Evolutionary conservation across 2,888 invertebrate genomes (phyloP).

Genomic region (Mesorhabditis belari): DNA sequence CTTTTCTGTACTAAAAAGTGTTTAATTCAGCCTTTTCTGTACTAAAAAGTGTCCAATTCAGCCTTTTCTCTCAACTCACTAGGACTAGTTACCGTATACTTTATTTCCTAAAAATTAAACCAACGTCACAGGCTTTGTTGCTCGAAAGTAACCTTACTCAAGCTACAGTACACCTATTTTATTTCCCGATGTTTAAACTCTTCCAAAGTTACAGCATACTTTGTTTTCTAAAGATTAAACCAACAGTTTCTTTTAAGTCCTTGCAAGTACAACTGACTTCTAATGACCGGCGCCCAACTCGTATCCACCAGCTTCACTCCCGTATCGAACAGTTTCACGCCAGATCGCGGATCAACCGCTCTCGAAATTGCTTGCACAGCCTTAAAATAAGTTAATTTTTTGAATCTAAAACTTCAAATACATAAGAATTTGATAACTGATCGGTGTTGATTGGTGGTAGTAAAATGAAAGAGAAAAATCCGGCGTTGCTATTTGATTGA

Average conservation of each 20-base stretch:
- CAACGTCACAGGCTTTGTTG: no score
- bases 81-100: no score
- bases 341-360: conserved; percentile 13
- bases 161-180: no score
- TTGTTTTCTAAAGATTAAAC: no score
- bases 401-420: conserved; percentile 9
- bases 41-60: no score
- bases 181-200: no score
- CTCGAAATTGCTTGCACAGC: conserved; percentile 28
- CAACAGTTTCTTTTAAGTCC: conserved; percentile 5
- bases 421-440: conserved; percentile 27
- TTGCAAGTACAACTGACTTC: not conserved
- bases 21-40: no score
- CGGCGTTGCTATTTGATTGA: not conserved
- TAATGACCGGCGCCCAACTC: not conserved
- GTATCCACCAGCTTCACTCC: not conserved
- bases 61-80: no score
- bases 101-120: no score
- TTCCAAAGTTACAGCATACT: no score
- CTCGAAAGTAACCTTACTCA: no score
- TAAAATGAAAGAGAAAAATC: conserved; percentile 14
- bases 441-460: conserved; percentile 28
- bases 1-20: no score
- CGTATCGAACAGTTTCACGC: conserved; percentile 4
- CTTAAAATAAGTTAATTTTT: conserved; percentile 1